A percentile compares a stretch with the other conserved stretches of the same genome.
phyloP scores from a whole-genome alignment of 2,797 vertebrate species.

The Synanceia verrucosa region DNA sequence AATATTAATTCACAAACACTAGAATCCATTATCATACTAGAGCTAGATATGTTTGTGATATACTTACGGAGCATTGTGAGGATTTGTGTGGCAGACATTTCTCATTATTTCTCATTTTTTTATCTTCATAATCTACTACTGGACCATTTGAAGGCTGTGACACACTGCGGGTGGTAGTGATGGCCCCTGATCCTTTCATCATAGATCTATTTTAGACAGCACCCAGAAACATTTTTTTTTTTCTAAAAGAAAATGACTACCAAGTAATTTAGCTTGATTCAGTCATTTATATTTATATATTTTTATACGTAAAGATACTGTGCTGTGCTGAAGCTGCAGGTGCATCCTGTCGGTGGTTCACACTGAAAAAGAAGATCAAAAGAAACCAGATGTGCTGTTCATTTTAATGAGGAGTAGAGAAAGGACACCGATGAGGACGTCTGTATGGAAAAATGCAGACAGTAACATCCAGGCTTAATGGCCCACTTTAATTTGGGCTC shows the following conservation, averaged over 20 bases:
- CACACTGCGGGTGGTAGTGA: neutral
- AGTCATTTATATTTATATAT: neutral
- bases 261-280: neutral
- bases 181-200: neutral
- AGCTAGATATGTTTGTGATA: neutral
- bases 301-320: neutral
- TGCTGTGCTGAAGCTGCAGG: neutral
- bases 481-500: neutral
- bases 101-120: neutral
- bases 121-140: neutral
- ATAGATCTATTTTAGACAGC: neutral
- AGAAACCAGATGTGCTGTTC: neutral
- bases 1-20: neutral
- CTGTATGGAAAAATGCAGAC: neutral
- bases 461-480: neutral
- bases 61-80: neutral
- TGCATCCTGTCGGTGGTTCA: neutral
- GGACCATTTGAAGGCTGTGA: neutral
- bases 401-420: slow-evolving; percentile 3
- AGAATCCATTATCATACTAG: neutral
- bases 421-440: neutral
- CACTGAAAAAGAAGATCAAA: slow-evolving; percentile 13
- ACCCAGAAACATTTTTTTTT: neutral
- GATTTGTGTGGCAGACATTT: neutral
- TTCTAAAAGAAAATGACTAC: neutral